Evolutionary conservation across 2,888 invertebrate species (phyloP), one percentile per base, ranked within the genome.

Genomic region (Opisthograptis luteolata): DNA sequence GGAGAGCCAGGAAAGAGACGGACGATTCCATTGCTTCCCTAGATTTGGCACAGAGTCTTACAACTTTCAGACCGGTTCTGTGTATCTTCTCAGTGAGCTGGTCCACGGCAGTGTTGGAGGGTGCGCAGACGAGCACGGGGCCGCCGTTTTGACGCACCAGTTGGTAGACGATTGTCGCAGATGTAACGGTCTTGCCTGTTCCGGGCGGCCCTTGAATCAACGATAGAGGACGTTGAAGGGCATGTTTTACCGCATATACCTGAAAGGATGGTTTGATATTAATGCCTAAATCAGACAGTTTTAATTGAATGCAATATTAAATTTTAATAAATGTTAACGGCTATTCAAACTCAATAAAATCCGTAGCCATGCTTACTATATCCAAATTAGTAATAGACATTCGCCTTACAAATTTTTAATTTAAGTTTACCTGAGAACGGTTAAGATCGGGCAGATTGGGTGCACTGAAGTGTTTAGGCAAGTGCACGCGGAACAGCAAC

Each of bases 11-110:
- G 78, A 99, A 99, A 31, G 98, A 97, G 0, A 99, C 99, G 0
- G 98, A 97, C 0, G 99, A 99, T 75, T 99, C 99, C 71, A 99
- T 98, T 0, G 99, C 98, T 80, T 99, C 99, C 19, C 99, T 93
- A 0, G 98, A 98, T 82, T 99, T 99, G 19, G 99, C 99, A 85
- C 99, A 99, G 6, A 99, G 92, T 0, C 99, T 92, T 1, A 99
- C 98, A 2, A 93, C 93, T 86, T 98, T 99, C 27, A 99, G 91
- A 35, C 99, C 99, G 3, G 99, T 99, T 62, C 95, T 94, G 82
- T 99, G 99, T 44, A 99, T 99, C 84, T 99, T 99, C 82, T 99
- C 99, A 0, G 99, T 99, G 10, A 99, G 92, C 74, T 99, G 99
- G 84, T 99, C 99, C 0, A 99, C 99, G 14, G 99, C 99, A 0